Evolutionary conservation across 1,140 invertebrate genomes (phyloP), one percentile per base, ranked within the genome.

Genomic region (Neodiprion virginianus): DNA sequence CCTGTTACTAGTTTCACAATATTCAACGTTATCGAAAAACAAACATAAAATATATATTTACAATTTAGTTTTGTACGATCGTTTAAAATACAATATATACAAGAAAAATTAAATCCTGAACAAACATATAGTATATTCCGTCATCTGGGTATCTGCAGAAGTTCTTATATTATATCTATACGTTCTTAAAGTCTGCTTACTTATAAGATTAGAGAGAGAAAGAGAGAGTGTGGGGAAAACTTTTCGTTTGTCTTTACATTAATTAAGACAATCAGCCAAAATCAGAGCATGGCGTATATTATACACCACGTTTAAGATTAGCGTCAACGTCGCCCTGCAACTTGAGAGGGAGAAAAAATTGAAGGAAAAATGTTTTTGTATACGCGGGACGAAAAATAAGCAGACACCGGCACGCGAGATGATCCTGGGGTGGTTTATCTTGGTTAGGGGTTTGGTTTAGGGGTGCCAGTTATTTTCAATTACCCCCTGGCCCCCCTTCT

Each of bases 381-480:
- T 40, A 40, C 28, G 53, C 53, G 53, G 53, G 11, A 40, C 28
- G 28, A 40, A 17, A 61, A 61, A 61, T 61, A 61, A 61, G 53
- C 5, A 14, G 53, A 40, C 28, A 40, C 53, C 53, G n/a, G 53
- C 53, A 9, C 53, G 66, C 9, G 47, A 78, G 81, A 84, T 82
- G 74, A 85, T 83, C 81, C 75, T 8, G 48, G 53, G 8, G 17
- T 74, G 80, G 82, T 85, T 85, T 81, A 83, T 84, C 83, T 83
- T 81, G 79, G 78, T 81, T 83, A 83, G 76, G 83, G 83, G 75
- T 80, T 81, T 77, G 79, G 79, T 81, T 82, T 81, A 81, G 77
- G 72, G 83, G 80, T 79, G 77, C 86, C 84, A 86, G 86, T 88
- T 88, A 88, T 88, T 88, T 88, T 88, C 87, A 88, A 88, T 88